Evolutionary conservation across 2,113 vertebrate genomes (phyloP).

Genomic region (Solenodon paradoxus): DNA sequence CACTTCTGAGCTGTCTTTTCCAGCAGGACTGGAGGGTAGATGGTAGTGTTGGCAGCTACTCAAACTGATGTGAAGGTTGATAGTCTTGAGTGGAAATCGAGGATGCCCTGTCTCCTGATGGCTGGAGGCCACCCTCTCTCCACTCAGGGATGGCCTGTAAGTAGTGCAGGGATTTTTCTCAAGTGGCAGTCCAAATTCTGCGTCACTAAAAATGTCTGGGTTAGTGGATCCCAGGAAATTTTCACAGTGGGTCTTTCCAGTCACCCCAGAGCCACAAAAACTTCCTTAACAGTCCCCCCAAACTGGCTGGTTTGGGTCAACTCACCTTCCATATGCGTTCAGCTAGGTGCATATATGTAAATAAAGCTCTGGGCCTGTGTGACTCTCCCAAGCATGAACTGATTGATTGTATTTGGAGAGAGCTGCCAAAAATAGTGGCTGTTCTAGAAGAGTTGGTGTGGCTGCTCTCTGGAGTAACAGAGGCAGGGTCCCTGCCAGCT

Average conservation of each 20-base stretch:
- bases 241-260: neutral
- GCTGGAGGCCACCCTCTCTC: neutral
- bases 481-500: neutral
- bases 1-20: neutral
- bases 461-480: neutral
- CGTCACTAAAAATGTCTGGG: too few relatives aligned
- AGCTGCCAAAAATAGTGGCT: neutral
- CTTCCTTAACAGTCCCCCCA: neutral
- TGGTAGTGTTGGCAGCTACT: neutral
- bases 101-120: neutral
- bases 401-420: neutral
- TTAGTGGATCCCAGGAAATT: neutral
- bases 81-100: neutral
- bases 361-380: neutral
- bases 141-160: neutral
- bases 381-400: neutral
- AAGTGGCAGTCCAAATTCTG: neutral
- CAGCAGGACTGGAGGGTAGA: neutral
- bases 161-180: neutral
- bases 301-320: neutral
- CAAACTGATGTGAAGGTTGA: neutral
- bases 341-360: neutral
- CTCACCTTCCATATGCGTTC: neutral
- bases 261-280: neutral
- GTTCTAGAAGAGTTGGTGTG: neutral